Base-by-base conservation (phyloP, 2,797 vertebrate genomes). In the Malurus splendens region DNA sequence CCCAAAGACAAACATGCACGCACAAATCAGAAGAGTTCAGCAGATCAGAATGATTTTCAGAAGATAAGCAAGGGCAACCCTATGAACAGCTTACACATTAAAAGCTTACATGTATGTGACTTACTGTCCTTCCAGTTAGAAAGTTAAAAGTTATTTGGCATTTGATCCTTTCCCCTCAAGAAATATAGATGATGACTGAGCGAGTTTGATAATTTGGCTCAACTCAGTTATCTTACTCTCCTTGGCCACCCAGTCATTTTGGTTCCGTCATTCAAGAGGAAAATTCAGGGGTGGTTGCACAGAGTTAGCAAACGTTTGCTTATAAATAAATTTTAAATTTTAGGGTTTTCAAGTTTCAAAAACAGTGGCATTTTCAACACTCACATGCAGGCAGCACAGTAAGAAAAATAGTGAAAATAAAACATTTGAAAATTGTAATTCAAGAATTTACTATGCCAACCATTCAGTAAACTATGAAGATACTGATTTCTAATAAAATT, bases 41-140 rank as follows among this genome's bases (percentile, higher is more conserved):
- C 52, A 70, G 67, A 92, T 90, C 59, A 91, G 64, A 87, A 47
- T 30, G 64, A 82, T 88, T 79, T 86, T 70, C 73, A 90, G 54
- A 84, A 86, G 71, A 91, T 86, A 94, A 92, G 75, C 30, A 84
- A 88, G 51, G 79, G 61, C 39, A 67, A 76, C 36, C 61, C 42
- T 74, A 61, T 61, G 71, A 91, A 90, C 42, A 67, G 68, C 12
- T 86, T 82, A 79, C 54, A 33, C 62, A 87, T 76, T 68, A 94
- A 89, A 83, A 83, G 18, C n/a, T 36, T 66, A n/a, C 14, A 36
- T 27, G 11, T 33, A 82, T 39, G 18, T 17, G 27, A 33, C 11
- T 57, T 33, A 60, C 25, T 70, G 19, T 62, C 32, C 60, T 50
- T 64, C 27, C 56, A 64, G 48, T 55, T 42, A 42, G 9, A 48